Conservation (phyloP, 64 coral and sea anemone species). For the Hydrozoanthus tunicans region DNA sequence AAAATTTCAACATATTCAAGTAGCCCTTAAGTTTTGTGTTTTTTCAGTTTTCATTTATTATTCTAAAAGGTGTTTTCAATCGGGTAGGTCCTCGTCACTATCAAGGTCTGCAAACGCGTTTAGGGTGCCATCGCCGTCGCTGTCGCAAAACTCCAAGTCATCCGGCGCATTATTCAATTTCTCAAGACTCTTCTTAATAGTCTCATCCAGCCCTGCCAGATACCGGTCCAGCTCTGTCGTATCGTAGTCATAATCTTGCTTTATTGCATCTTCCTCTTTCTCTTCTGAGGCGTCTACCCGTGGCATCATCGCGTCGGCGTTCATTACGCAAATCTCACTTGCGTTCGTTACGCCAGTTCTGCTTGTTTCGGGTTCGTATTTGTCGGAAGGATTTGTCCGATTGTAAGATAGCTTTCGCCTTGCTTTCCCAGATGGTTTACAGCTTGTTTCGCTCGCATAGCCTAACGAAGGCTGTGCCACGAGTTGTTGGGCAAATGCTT, state of each 20-base stretch:
- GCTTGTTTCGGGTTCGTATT: constrained; percentile 28
- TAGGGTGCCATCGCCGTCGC: constrained; percentile 34
- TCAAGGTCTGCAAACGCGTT: constrained; percentile 76
- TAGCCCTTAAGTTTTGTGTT: too few species aligned
- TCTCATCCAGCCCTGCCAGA: constrained; percentile 85
- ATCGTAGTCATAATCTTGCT: constrained; percentile 76
- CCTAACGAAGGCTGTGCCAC: background rate
- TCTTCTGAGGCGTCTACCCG: constrained; percentile 66
- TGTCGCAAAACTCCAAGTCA: constrained; percentile 79
- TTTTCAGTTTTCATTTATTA: too few species aligned
- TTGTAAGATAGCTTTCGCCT: constrained; percentile 29
- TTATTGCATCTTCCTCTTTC: constrained; percentile 70
- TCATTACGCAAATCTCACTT: constrained; percentile 65
- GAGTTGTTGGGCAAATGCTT: constrained; percentile 5
- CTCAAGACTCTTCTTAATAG: constrained; percentile 84
- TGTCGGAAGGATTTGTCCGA: constrained; percentile 1
- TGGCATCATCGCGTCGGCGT: constrained; percentile 78
- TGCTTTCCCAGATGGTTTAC: background rate
- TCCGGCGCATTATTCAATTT: constrained; percentile 83
- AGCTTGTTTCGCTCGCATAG: constrained; percentile 9
- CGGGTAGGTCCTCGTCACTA: constrained; percentile 39
- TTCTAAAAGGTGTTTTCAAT: background rate
- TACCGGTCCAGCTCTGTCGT: constrained; percentile 79
- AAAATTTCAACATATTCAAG: too few species aligned
- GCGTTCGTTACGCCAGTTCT: background rate